Percentiles rank a stretch among this genome's conserved stretches.
phyloP scores from a whole-genome alignment of 2,113 vertebrate species.

The Podiceps cristatus region DNA sequence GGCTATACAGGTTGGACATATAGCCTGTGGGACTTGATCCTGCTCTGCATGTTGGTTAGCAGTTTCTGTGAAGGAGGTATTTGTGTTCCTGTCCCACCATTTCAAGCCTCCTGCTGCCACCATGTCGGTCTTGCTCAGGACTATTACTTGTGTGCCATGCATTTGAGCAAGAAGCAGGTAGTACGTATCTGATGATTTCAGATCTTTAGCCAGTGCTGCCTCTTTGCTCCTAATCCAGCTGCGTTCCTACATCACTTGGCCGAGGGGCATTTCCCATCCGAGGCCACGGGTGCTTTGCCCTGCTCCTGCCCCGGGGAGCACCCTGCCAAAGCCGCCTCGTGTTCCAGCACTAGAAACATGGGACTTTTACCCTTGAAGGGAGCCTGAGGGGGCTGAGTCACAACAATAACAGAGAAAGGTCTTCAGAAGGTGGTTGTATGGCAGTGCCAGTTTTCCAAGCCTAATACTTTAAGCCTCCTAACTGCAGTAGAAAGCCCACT shows the following conservation, averaged over 20 bases:
- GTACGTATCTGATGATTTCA: not conserved
- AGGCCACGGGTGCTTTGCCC: not conserved
- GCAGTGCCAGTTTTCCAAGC: not conserved
- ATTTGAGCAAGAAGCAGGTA: not conserved
- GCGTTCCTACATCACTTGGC: not conserved
- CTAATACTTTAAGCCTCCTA: not conserved
- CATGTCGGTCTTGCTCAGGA: rapidly evolving
- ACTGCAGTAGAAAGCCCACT: not conserved
- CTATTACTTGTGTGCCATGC: not conserved
- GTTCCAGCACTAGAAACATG: rapidly evolving
- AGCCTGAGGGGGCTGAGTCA: not conserved
- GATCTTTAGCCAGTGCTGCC: not conserved
- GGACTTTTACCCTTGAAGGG: not conserved
- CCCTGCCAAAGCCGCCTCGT: not conserved
- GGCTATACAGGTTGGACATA: not conserved
- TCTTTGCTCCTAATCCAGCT: not conserved
- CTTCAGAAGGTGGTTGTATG: not conserved
- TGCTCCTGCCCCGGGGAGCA: rapidly evolving
- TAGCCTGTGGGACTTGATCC: not conserved
- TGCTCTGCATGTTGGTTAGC: not conserved
- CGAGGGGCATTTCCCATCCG: not conserved
- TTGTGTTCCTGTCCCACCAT: not conserved
- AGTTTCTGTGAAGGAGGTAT: not conserved
- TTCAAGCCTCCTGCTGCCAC: not conserved
- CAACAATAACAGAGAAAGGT: not conserved